Percentiles rank a stretch among this genome's conserved stretches.
These are phyloP conservation scores for Machaerirhynchus nigripectus DNA, from an alignment of 2,113 vertebrate species.

Conservation along the genomic window DNA sequence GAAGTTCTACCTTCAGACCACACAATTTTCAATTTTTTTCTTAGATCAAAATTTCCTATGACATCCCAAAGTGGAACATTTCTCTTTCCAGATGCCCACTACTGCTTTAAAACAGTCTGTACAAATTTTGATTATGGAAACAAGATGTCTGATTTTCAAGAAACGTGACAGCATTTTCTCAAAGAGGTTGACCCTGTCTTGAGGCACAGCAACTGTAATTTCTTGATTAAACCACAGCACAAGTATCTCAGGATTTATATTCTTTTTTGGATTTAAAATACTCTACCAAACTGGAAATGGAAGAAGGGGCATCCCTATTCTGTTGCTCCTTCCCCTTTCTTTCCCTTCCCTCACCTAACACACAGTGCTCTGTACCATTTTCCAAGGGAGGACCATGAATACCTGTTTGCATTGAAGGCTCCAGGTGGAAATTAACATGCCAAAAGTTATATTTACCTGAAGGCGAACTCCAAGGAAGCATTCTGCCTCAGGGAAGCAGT, in stretches of 20 bases:
- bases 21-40: not conserved
- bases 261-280: not conserved
- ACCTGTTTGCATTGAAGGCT: not conserved
- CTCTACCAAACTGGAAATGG: not conserved
- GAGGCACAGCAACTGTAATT: not conserved
- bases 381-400: accelerated
- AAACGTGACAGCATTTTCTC: not conserved
- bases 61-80: not conserved
- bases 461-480: not conserved
- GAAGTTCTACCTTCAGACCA: not conserved
- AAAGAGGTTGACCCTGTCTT: not conserved
- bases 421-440: not conserved
- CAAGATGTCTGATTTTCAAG: not conserved
- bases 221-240: not conserved
- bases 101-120: not conserved
- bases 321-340: not conserved
- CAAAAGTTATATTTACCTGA: not conserved
- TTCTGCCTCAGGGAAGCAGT: not conserved
- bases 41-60: not conserved
- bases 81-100: not conserved
- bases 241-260: not conserved
- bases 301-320: not conserved
- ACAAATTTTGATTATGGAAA: not conserved
- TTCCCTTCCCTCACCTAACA: not conserved
- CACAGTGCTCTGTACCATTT: not conserved